These are phyloP conservation scores for Spinus olivaceus DNA, from an alignment of 2,797 vertebrate genomes.

Conservation along the genomic window DNA sequence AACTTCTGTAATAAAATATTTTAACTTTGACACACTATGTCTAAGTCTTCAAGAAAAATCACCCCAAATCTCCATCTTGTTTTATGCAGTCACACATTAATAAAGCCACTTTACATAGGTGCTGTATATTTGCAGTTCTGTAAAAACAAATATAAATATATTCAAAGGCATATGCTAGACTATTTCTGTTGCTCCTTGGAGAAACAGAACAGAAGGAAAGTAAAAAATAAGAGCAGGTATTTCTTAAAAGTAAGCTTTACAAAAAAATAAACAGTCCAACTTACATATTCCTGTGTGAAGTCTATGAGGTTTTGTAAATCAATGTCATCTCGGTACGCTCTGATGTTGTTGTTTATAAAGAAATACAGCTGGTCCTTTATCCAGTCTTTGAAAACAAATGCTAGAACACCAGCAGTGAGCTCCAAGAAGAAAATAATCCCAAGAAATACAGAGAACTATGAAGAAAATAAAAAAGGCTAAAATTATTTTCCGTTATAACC, in stretches of 20 bases:
- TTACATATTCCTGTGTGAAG: conserved; percentile 99
- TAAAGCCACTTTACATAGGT: background rate
- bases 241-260: background rate
- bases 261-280: conserved; percentile 57
- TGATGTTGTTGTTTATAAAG: conserved; percentile 99
- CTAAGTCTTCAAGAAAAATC: background rate
- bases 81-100: background rate
- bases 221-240: background rate
- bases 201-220: background rate
- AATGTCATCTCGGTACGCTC: conserved; percentile 97
- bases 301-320: conserved; percentile 99
- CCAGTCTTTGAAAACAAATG: conserved; percentile 99
- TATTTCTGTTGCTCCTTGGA: background rate
- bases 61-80: background rate
- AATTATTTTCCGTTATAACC: background rate
- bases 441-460: conserved; percentile 96
- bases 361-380: conserved; percentile 99
- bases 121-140: background rate
- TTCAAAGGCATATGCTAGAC: background rate
- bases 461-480: conserved; percentile 12
- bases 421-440: conserved; percentile 99
- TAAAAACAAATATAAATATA: background rate
- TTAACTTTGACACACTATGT: background rate
- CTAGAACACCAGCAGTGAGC: conserved; percentile 94
- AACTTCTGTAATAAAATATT: background rate